Conservation (phyloP, 2,888 invertebrate genomes). For the Plebejus melissa region DNA sequence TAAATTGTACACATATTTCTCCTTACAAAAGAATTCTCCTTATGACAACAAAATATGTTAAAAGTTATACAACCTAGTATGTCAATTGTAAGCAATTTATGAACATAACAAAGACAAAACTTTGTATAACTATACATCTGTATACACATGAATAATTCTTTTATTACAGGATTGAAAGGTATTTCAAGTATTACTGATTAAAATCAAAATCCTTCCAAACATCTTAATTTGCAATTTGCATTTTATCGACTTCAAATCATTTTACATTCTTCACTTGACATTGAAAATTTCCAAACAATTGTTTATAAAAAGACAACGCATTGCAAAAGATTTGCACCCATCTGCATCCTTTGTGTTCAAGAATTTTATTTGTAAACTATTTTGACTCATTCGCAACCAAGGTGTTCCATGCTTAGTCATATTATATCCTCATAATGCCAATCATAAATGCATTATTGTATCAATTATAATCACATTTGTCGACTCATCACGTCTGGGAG, state of each 20-base stretch:
- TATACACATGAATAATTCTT: too few species aligned
- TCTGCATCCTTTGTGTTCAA: not conserved
- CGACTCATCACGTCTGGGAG: not conserved
- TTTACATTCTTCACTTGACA: not conserved
- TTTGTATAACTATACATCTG: too few species aligned
- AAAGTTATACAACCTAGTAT: too few species aligned
- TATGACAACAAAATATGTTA: too few species aligned
- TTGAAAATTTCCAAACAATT: not conserved
- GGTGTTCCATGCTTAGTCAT: conserved; percentile 1
- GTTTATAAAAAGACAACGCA: not conserved
- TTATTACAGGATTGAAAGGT: too few species aligned
- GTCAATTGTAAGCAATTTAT: too few species aligned
- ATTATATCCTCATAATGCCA: not conserved
- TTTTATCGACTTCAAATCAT: not conserved
- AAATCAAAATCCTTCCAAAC: not conserved
- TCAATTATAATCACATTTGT: conserved; percentile 11
- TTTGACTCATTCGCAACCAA: not conserved
- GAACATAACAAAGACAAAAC: too few species aligned
- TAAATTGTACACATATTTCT: not conserved
- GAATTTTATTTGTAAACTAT: conserved; percentile 9
- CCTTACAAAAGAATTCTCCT: too few species aligned
- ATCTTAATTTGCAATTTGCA: not conserved
- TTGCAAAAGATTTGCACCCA: not conserved
- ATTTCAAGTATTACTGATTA: too few species aligned
- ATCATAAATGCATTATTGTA: conserved; percentile 10